Evolutionary conservation across 2,888 invertebrate species (phyloP), one percentile per base, ranked within the genome.

Genomic region (Drosophila borealis): DNA sequence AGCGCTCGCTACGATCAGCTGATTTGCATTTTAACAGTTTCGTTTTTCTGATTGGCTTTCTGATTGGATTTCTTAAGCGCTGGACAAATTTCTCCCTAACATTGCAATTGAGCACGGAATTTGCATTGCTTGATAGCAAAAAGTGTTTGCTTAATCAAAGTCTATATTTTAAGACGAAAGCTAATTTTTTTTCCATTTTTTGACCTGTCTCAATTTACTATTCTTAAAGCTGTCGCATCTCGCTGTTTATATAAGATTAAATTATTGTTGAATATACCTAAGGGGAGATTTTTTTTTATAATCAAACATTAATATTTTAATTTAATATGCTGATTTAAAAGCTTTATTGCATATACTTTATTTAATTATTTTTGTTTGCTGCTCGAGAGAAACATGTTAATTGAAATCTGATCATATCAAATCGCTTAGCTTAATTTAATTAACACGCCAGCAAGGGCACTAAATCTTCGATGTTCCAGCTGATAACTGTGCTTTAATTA

Each of bases 1-100:
- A 25, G 13, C 42, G 61, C 46, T 51, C 9, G 8, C n/a, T 8
- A 6, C 57, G 64, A 76, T 83, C 84, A 81, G 73, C 78, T 76
- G 73, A 73, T 64, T 66, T 68, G 61, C 44, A 63, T 73, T 71
- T 53, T 34, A n/a, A 36, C 60, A 19, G 17, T 9, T 39, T 68
- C 9, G 14, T 36, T 34, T 25, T 39, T 48, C 41, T 34, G 3
- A 37, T 29, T 49, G 1, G 13, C 19, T 33, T 14, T 42, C 14
- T 13, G n/a, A 45, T 21, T 72, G 4, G n/a, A 9, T 42, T 49
- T 36, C 25, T 5, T 6, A 2, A 4, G 2, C 25, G 34, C 33
- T 14, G 21, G 13, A 36, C 34, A 2, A 19, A 62, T 53, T 51
- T 70, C 46, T 45, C 53, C 42, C 2, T 10, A 11, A n/a, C 3